Percentiles rank a stretch among this genome's conserved stretches.
These are phyloP conservation scores for Lycaon pictus DNA, from an alignment of 2,113 vertebrate genomes.

Conservation along the genomic window DNA sequence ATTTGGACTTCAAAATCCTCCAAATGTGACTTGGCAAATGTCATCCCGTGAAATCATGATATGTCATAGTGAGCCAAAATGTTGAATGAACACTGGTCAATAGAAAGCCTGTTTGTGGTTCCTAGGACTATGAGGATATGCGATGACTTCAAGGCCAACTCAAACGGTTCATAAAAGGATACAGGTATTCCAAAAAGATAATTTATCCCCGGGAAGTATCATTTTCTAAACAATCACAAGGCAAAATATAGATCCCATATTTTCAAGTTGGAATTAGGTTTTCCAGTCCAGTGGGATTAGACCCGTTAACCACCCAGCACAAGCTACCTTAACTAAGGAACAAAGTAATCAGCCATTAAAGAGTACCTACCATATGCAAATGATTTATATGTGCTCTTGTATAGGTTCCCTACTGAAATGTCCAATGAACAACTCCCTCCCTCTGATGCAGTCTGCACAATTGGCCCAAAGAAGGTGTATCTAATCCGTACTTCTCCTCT, in stretches of 20 bases:
- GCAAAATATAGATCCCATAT: background rate
- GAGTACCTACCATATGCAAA: background rate
- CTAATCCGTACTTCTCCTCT: background rate
- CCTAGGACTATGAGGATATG: background rate
- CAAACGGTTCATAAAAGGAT: background rate
- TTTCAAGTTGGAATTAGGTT: background rate
- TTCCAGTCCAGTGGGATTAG: background rate
- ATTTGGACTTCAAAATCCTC: slow-evolving; percentile 57
- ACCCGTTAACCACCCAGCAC: background rate
- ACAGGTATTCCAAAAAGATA: background rate
- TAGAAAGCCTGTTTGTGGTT: background rate
- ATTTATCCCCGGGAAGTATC: background rate
- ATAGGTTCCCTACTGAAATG: background rate
- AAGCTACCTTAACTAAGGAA: background rate
- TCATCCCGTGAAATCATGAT: background rate
- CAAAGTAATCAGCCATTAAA: background rate
- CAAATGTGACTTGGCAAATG: slow-evolving; percentile 49
- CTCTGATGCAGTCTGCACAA: background rate
- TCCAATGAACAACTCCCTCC: background rate
- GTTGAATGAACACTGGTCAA: background rate
- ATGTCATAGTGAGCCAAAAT: background rate
- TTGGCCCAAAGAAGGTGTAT: background rate
- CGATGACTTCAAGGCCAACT: background rate
- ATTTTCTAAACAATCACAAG: slow-evolving; percentile 22
- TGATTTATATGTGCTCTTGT: background rate